Percentiles rank a stretch among this genome's conserved stretches.
phyloP scores from a whole-genome alignment of 2,797 vertebrate genomes.

The Graptemys geographica region DNA sequence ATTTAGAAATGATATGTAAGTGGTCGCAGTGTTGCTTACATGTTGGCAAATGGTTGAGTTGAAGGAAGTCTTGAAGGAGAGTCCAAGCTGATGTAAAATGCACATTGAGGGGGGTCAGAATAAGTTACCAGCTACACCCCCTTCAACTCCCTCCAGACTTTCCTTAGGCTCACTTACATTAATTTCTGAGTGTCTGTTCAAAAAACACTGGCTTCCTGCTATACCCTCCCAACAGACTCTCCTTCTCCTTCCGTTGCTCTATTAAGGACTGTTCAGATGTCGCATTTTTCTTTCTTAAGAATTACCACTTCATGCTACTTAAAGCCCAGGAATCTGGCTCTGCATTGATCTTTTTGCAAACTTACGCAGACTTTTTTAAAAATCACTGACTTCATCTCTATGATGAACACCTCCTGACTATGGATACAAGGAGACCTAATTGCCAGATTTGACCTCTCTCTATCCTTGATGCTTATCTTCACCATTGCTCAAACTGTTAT shows the following conservation, averaged over 20 bases:
- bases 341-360: not conserved
- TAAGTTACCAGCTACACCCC: not conserved
- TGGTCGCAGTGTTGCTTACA: not conserved
- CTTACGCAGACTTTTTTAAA: not conserved
- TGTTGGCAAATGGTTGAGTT: not conserved
- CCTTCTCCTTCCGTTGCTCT: not conserved
- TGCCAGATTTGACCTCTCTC: too few relatives aligned
- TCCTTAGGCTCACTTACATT: not conserved
- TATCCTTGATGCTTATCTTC: too few relatives aligned
- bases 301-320: not conserved
- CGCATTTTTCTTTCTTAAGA: not conserved
- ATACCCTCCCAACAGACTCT: not conserved
- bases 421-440: too few relatives aligned
- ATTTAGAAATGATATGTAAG: not conserved
- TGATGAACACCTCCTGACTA: too few relatives aligned
- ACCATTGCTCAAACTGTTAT: not conserved
- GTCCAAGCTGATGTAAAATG: not conserved
- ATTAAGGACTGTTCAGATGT: not conserved
- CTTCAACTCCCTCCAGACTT: not conserved
- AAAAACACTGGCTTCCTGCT: not conserved
- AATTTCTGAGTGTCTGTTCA: constrained; percentile 11
- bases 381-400: too few relatives aligned
- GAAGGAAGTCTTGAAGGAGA: constrained; percentile 22
- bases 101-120: not conserved
- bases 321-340: not conserved